Evolutionary conservation across 2,113 vertebrate genomes (phyloP).

Genomic region (Tragelaphus imberbis): DNA sequence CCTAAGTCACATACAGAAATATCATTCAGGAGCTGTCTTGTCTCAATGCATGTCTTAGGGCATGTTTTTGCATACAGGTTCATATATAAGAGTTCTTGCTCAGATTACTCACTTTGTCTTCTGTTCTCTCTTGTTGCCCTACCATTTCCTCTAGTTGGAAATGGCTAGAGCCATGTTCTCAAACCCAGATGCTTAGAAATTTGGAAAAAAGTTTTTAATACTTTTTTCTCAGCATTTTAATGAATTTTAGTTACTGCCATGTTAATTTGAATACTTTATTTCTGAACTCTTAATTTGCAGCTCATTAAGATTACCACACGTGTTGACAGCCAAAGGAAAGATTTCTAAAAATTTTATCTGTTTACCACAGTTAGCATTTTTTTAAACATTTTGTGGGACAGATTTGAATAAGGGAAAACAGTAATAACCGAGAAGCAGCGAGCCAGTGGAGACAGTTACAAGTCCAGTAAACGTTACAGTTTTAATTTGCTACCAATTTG

Average conservation of each 20-base stretch:
- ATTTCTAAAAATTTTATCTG: not conserved
- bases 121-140: not conserved
- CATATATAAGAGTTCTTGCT: not conserved
- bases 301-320: not conserved
- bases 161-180: not conserved
- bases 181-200: not conserved
- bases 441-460: conserved; percentile 90
- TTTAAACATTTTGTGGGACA: conserved; percentile 62
- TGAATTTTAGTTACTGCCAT: not conserved
- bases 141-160: not conserved
- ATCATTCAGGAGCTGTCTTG: not conserved
- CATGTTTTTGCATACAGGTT: not conserved
- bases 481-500: conserved; percentile 52
- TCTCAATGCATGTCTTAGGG: not conserved
- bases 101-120: not conserved
- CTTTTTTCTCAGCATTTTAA: conserved; percentile 1
- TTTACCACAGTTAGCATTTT: not conserved
- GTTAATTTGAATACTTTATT: conserved; percentile 7
- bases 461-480: conserved; percentile 89
- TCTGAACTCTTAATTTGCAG: conserved; percentile 1
- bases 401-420: conserved; percentile 89
- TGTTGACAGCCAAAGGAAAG: not conserved
- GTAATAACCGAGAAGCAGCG: conserved; percentile 80
- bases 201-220: not conserved
- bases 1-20: not conserved